A percentile compares a stretch with the other conserved stretches of the same genome.
Evolutionary conservation across 1,140 invertebrate genomes (phyloP).

Genomic region (Geopemphigus sp.): DNA sequence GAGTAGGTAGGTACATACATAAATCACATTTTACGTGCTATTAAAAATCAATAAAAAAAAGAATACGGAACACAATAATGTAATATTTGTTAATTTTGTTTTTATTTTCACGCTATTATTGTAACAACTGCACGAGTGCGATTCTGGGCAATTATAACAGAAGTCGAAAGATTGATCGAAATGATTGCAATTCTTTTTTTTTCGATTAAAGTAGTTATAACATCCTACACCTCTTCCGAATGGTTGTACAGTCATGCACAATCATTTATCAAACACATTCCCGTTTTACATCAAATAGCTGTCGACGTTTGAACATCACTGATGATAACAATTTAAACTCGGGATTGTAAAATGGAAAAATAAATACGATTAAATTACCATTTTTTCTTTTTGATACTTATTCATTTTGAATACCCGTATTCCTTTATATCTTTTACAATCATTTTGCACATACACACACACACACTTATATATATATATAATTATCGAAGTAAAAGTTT

Average conservation of each 20-base stretch:
- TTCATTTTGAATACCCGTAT: not conserved
- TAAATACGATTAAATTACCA: conserved; percentile 33
- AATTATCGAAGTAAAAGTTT: not conserved
- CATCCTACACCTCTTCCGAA: not conserved
- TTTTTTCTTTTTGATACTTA: not conserved
- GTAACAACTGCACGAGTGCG: not conserved
- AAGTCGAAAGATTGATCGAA: not conserved
- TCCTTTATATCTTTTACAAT: not conserved
- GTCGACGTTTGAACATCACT: conserved; percentile 12
- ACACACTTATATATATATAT: no score
- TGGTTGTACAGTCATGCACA: not conserved
- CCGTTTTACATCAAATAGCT: conserved; percentile 19
- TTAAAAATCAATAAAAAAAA: no score
- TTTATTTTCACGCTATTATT: not conserved
- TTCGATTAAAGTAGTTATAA: not conserved
- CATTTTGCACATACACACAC: no score
- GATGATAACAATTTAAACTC: conserved; percentile 31
- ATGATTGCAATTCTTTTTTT: conserved; percentile 8
- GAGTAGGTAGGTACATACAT: no score
- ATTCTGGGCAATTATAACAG: not conserved
- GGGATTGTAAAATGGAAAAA: not conserved
- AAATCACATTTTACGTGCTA: no score
- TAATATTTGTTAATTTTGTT: not conserved
- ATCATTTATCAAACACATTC: conserved; percentile 35
- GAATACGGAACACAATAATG: no score